Evolutionary conservation across 2,888 invertebrate species (phyloP), one percentile per base, ranked within the genome.

Genomic region (Epistrophe grossulariae): DNA sequence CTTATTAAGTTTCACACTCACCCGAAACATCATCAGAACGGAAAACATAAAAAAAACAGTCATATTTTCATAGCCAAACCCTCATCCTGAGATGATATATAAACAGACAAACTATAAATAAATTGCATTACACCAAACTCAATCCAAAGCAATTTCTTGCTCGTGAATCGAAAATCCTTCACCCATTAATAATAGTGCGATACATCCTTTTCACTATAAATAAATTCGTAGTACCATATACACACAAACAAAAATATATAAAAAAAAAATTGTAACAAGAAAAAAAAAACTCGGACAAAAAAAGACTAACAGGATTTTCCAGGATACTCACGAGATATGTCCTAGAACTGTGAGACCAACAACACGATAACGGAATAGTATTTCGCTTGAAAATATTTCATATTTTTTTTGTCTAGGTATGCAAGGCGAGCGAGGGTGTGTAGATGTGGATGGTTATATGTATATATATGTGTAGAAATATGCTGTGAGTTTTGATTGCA

Each of bases 101-200:
- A 71, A 83, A 43, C 85, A 55, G 40, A 35, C 76, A 83, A 79
- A 76, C 83, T 83, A 87, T 87, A 87, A 87, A 87, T 87, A 87
- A 87, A 87, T 87, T 87, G 83, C 79, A 83, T 82, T 66, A 87
- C 83, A 76, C 66, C 87, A 83, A 83, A 79, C 74, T 72, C 87
- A 87, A 78, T 78, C 71, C 78, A 52, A 60, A 70, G 71, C 78
- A 78, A 87, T 87, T 87, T 76, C 83, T 87, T 83, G 55, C 79
- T 62, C 50, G n/a, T 87, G 87, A 87, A 87, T 87, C 87, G 87
- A 87, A 87, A 87, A 79, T 83, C 76, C 87, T 76, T 87, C 79
- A 87, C 79, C 87, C 87, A 87, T 87, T 87, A 87, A 87, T 87
- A 87, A 87, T 83, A 79, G 83, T 83, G 55, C 52, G 87, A 83